A percentile compares a stretch with the other conserved stretches of the same genome.
Conservation (phyloP, 2,113 vertebrate species). For the Aix galericulata region DNA sequence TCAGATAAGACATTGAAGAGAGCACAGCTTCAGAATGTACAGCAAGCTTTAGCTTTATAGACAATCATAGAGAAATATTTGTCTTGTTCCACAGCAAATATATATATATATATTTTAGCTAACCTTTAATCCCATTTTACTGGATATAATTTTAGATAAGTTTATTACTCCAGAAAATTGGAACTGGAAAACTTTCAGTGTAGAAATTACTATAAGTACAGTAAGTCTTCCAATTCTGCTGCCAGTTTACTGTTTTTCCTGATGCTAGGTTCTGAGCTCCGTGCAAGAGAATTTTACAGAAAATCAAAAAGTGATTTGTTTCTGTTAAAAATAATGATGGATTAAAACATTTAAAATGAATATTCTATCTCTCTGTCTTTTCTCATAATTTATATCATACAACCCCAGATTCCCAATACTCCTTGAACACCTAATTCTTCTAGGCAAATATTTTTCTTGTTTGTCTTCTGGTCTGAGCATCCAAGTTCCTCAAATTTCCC, state of each 20-base stretch:
- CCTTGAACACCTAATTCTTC: neutral
- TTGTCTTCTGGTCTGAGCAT: neutral
- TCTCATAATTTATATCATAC: neutral
- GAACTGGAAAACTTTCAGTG: neutral
- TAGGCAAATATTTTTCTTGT: constrained; percentile 2
- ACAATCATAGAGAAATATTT: neutral
- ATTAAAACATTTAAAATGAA: neutral
- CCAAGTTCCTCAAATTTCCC: neutral
- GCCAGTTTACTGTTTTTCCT: neutral
- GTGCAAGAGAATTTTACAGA: neutral
- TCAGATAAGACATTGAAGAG: neutral
- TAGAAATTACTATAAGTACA: neutral
- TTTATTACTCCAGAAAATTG: neutral
- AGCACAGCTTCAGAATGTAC: neutral
- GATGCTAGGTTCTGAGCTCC: neutral
- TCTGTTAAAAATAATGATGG: neutral
- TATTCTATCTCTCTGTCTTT: constrained; percentile 21
- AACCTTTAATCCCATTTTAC: constrained; percentile 28
- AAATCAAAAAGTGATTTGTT: neutral
- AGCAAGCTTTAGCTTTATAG: neutral
- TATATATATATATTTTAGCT: constrained; percentile 32
- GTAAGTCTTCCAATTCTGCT: neutral
- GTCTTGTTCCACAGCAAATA: neutral
- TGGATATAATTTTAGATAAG: constrained; percentile 3
- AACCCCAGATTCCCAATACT: neutral